A percentile compares a stretch with the other conserved stretches of the same genome.
These are phyloP conservation scores for Drosophila mayri DNA, from an alignment of 1,140 invertebrate genomes.

Conservation along the genomic window DNA sequence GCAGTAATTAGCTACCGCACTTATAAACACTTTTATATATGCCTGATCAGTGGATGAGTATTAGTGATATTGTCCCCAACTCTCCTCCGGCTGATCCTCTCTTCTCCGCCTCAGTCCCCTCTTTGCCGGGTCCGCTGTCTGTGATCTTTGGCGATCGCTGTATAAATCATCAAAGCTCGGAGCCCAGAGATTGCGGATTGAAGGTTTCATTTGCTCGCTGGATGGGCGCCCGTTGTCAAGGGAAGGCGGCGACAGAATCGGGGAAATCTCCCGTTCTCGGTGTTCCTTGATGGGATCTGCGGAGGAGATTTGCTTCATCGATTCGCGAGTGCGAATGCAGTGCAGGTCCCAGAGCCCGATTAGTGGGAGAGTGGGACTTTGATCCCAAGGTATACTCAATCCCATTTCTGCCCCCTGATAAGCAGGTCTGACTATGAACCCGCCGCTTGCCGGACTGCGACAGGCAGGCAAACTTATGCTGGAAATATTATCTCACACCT, in stretches of 20 bases:
- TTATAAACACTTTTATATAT: constrained; percentile 10
- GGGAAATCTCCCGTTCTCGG: constrained; percentile 6
- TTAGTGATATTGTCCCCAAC: constrained; percentile 41
- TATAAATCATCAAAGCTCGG: constrained; percentile 62
- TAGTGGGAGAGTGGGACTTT: constrained; percentile 41
- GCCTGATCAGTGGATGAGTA: constrained; percentile 21
- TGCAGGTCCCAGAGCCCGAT: constrained; percentile 18
- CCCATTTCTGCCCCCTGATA: constrained; percentile 67
- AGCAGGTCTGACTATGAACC: constrained; percentile 71
- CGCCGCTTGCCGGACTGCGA: too few species aligned
- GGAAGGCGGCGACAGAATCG: neutral
- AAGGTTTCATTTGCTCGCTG: constrained; percentile 27
- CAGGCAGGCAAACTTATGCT: constrained; percentile 60
- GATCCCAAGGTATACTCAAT: constrained; percentile 58
- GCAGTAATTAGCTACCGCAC: constrained; percentile 28
- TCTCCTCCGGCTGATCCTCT: constrained; percentile 12
- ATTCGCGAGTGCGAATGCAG: constrained; percentile 15
- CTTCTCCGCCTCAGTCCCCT: neutral
- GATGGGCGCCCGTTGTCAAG: constrained; percentile 41
- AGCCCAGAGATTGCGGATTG: constrained; percentile 26
- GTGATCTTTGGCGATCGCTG: constrained; percentile 51
- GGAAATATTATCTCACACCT: constrained; percentile 70
- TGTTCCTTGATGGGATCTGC: constrained; percentile 4
- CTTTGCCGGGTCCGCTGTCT: constrained; percentile 15
- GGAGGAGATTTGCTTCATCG: constrained; percentile 7